These are phyloP conservation scores for Eidolon dupreanum DNA, from an alignment of 2,797 vertebrate species.

Conservation along the genomic window DNA sequence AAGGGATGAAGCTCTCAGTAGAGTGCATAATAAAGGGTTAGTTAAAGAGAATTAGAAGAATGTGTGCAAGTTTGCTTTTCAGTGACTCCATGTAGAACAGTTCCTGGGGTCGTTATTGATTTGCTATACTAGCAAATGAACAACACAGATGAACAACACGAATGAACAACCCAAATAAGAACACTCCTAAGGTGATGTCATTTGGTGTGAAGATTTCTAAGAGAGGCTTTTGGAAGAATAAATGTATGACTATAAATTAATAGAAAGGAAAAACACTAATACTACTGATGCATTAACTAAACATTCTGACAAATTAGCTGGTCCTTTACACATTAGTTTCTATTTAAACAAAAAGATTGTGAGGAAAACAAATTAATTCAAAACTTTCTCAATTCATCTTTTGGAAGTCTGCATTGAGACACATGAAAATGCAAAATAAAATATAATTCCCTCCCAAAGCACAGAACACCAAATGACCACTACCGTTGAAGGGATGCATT, in stretches of 20 bases:
- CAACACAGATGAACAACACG: background rate
- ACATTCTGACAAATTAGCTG: constrained; percentile 61
- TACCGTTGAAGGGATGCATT: background rate
- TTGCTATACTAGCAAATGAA: background rate
- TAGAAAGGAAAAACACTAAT: background rate
- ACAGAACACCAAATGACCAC: constrained; percentile 83
- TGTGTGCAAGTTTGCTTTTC: background rate
- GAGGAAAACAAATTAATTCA: constrained; percentile 87
- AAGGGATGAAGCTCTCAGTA: background rate
- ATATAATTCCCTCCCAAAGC: constrained; percentile 84
- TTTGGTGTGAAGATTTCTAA: background rate
- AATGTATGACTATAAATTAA: background rate
- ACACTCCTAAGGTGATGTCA: background rate
- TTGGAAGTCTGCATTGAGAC: constrained; percentile 96
- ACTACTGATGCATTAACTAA: constrained; percentile 52
- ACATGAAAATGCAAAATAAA: constrained; percentile 93
- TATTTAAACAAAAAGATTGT: constrained; percentile 54
- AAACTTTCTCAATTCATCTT: constrained; percentile 95
- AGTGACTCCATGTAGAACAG: background rate
- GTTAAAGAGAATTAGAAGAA: background rate
- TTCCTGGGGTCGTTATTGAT: background rate
- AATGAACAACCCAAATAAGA: background rate
- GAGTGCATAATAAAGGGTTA: background rate
- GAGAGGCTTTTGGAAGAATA: background rate
- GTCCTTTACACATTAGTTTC: background rate